These are phyloP conservation scores for Temnothorax curvispinosus DNA, from an alignment of 1,140 invertebrate genomes.

Conservation along the genomic window DNA sequence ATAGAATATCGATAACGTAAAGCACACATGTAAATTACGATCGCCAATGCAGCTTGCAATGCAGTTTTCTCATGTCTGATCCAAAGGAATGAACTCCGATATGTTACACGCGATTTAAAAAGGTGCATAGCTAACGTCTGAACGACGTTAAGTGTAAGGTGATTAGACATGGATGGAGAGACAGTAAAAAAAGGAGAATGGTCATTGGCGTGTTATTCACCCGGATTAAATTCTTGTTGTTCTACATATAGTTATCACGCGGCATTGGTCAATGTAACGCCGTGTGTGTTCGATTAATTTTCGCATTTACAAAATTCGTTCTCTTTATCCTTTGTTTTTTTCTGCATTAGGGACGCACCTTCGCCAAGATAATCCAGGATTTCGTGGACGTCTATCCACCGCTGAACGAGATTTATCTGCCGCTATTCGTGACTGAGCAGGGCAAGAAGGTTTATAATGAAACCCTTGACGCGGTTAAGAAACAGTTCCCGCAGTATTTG, in stretches of 20 bases:
- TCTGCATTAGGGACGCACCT: constrained; percentile 90
- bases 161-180: neutral
- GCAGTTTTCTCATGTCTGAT: neutral
- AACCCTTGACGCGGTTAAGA: constrained; percentile 88
- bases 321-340: neutral
- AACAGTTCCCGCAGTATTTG: constrained; percentile 93
- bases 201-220: neutral
- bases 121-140: constrained; percentile 7
- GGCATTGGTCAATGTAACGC: neutral
- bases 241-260: neutral
- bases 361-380: constrained; percentile 90
- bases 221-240: constrained; percentile 20
- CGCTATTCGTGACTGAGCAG: constrained; percentile 89
- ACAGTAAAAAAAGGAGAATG: constrained; percentile 13
- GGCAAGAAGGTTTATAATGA: constrained; percentile 91
- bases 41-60: neutral
- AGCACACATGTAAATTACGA: neutral
- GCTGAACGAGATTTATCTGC: constrained; percentile 89
- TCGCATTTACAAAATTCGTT: neutral
- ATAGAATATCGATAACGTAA: neutral
- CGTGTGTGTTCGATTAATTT: neutral
- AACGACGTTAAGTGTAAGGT: neutral
- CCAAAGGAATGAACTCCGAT: neutral
- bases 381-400: constrained; percentile 88
- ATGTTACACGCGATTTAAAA: neutral